Evolutionary conservation across 1,140 invertebrate genomes (phyloP).

Genomic region (Drosophila arawakana): DNA sequence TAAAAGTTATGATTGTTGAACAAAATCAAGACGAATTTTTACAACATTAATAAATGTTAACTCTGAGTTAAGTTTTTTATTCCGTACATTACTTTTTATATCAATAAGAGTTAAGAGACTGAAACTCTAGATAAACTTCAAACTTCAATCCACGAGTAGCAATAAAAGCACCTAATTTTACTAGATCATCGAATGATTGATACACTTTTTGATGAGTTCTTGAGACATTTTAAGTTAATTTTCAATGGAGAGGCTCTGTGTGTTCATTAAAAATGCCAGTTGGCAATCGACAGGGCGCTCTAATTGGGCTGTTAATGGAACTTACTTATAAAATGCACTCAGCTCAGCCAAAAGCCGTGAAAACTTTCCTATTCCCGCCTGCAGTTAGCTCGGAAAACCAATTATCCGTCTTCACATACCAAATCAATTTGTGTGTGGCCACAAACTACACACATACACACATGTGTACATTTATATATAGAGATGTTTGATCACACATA

Average conservation of each 20-base stretch:
- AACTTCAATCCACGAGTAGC: too few species aligned
- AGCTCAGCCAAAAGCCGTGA: conserved; percentile 12
- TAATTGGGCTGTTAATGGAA: conserved; percentile 52
- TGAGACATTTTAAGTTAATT: not conserved
- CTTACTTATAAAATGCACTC: conserved; percentile 21
- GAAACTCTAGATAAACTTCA: too few species aligned
- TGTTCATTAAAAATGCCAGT: conserved; percentile 26
- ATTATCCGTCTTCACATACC: conserved; percentile 52
- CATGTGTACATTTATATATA: not conserved
- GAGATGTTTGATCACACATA: not conserved
- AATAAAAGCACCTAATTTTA: not conserved
- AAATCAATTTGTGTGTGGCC: conserved; percentile 56
- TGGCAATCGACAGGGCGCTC: conserved; percentile 34
- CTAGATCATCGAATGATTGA: not conserved
- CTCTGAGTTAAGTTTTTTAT: too few species aligned
- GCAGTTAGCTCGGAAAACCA: conserved; percentile 34
- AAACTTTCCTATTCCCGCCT: conserved; percentile 33
- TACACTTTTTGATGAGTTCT: not conserved
- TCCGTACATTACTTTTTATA: too few species aligned
- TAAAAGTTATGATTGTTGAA: too few species aligned
- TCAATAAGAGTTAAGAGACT: too few species aligned
- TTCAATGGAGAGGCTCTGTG: not conserved
- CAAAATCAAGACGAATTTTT: not conserved
- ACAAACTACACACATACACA: conserved; percentile 7
- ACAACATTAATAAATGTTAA: not conserved